Percentiles rank a stretch among this genome's conserved stretches.
phyloP scores from a whole-genome alignment of 2,113 vertebrate genomes.

The Pelodiscus sinensis region DNA sequence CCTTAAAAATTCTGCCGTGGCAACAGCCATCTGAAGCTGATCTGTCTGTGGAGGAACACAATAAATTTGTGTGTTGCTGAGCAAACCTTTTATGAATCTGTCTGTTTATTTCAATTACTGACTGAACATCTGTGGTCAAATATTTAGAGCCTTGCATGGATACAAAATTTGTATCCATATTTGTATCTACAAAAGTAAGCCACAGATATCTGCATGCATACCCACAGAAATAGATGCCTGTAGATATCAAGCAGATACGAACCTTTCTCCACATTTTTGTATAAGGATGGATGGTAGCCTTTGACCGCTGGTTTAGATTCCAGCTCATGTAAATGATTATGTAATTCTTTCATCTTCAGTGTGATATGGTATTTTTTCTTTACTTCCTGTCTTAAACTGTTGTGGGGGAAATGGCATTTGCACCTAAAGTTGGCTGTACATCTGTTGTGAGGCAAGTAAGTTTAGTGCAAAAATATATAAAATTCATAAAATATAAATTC shows the following conservation, averaged over 20 bases:
- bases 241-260: no score
- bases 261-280: neutral
- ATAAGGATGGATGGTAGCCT: neutral
- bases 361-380: neutral
- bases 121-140: neutral
- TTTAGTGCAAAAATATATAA: neutral
- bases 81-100: neutral
- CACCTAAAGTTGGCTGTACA: neutral
- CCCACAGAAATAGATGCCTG: no score
- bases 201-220: no score
- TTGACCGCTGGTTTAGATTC: neutral
- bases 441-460: neutral
- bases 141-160: neutral
- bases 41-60: neutral
- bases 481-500: neutral
- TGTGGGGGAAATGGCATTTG: neutral
- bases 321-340: neutral
- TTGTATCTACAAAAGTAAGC: no score
- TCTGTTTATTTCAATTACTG: neutral
- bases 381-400: neutral
- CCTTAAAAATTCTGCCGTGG: neutral
- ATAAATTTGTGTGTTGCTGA: neutral
- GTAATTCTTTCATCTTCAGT: neutral
- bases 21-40: neutral
- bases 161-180: no score